These are phyloP conservation scores for Istiophorus platypterus DNA, from an alignment of 2,113 vertebrate genomes.

Conservation along the genomic window DNA sequence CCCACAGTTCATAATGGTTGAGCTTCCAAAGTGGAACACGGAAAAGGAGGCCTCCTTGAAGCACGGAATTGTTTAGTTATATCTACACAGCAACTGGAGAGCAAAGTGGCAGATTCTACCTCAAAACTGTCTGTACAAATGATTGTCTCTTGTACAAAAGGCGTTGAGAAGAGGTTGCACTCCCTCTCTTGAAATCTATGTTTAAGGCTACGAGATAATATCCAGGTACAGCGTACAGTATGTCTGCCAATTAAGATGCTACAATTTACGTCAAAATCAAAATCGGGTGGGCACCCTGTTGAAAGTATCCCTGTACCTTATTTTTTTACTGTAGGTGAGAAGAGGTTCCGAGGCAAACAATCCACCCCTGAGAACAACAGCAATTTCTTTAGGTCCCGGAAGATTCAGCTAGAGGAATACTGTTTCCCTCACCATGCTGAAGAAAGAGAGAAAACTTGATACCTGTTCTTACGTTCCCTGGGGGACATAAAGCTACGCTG, in stretches of 20 bases:
- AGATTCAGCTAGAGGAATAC: slow-evolving; percentile 3
- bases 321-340: background rate
- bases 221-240: background rate
- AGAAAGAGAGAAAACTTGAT: slow-evolving; percentile 14
- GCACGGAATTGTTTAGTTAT: slow-evolving; percentile 23
- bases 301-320: background rate
- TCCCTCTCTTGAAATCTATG: slow-evolving; percentile 3
- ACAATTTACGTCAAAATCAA: background rate
- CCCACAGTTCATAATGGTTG: slow-evolving; percentile 7
- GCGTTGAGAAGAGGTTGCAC: slow-evolving; percentile 11
- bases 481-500: slow-evolving; percentile 9
- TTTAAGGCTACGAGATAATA: background rate
- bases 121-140: slow-evolving; percentile 10
- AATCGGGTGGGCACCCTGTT: background rate
- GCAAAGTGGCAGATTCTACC: slow-evolving; percentile 16
- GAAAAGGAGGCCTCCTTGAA: slow-evolving; percentile 22
- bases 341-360: background rate
- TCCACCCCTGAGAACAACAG: background rate
- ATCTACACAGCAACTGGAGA: slow-evolving; percentile 17
- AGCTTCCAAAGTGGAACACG: background rate
- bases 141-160: slow-evolving; percentile 14
- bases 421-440: background rate
- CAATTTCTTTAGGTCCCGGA: background rate
- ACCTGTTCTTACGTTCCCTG: slow-evolving; percentile 30
- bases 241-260: background rate